phyloP scores from a whole-genome alignment of 2,888 invertebrate species.

The Andrena bicolor region DNA sequence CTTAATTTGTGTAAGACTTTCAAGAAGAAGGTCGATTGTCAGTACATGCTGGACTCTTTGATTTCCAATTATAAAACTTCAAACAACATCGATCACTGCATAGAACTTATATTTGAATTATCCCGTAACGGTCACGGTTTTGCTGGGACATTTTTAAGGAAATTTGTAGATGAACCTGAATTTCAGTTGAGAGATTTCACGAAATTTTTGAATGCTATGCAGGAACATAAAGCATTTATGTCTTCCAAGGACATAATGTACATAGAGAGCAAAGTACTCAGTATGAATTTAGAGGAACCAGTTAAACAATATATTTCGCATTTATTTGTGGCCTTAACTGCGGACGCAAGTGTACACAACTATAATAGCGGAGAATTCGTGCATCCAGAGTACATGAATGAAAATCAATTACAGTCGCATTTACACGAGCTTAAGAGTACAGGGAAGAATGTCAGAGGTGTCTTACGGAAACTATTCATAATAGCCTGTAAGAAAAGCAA shows the following conservation, averaged over 20 bases:
- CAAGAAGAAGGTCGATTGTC: conserved; percentile 83
- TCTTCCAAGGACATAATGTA: background rate
- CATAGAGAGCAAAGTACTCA: background rate
- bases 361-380: background rate
- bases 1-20: background rate
- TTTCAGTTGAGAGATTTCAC: background rate
- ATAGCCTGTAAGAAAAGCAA: conserved; percentile 87
- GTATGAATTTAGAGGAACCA: background rate
- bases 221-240: background rate
- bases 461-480: conserved; percentile 88
- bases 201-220: background rate
- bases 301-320: background rate
- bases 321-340: background rate
- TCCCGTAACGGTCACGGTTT: conserved; percentile 20
- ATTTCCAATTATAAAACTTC: conserved; percentile 85
- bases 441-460: conserved; percentile 89
- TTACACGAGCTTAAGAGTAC: conserved; percentile 89
- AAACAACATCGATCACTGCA: conserved; percentile 84
- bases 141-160: conserved; percentile 5
- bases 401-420: conserved; percentile 88
- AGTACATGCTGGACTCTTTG: conserved; percentile 85
- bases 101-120: background rate
- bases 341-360: background rate
- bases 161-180: background rate
- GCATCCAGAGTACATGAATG: conserved; percentile 87